Percentiles rank a stretch among this genome's conserved stretches.
phyloP scores from a whole-genome alignment of 1,140 invertebrate genomes.

The Musca vetustissima region DNA sequence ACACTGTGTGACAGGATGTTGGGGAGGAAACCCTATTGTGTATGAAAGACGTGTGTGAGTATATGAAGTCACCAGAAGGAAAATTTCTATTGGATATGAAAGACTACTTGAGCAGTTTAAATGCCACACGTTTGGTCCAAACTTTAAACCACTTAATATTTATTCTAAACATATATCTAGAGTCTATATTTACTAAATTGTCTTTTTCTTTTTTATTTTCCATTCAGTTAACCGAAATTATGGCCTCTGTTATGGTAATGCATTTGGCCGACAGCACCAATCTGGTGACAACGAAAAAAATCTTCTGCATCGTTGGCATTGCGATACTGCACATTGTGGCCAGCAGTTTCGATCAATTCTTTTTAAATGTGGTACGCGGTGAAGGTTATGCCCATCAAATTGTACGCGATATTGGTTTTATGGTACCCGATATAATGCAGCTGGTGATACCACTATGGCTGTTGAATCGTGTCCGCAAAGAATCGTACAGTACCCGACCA shows the following conservation, averaged over 20 bases:
- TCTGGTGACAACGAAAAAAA: conserved; percentile 63
- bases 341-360: conserved; percentile 76
- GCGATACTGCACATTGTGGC: conserved; percentile 72
- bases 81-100: too few species aligned
- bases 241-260: conserved; percentile 68
- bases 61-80: too few species aligned
- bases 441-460: conserved; percentile 63
- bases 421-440: conserved; percentile 74
- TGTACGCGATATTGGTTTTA: conserved; percentile 71
- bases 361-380: conserved; percentile 70
- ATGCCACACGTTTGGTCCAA: too few species aligned
- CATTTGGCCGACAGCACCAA: conserved; percentile 63
- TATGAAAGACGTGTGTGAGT: too few species aligned
- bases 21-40: too few species aligned
- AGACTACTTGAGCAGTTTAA: too few species aligned
- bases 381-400: conserved; percentile 73
- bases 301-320: conserved; percentile 67
- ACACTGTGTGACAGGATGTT: too few species aligned
- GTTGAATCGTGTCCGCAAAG: conserved; percentile 44
- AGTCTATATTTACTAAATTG: too few species aligned
- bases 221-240: conserved; percentile 67
- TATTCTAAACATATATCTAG: too few species aligned
- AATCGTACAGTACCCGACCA: conserved; percentile 46
- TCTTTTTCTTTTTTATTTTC: not conserved
- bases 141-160: too few species aligned